Conservation (phyloP, 2,797 vertebrate species). For the Macropus fuliginosus region DNA sequence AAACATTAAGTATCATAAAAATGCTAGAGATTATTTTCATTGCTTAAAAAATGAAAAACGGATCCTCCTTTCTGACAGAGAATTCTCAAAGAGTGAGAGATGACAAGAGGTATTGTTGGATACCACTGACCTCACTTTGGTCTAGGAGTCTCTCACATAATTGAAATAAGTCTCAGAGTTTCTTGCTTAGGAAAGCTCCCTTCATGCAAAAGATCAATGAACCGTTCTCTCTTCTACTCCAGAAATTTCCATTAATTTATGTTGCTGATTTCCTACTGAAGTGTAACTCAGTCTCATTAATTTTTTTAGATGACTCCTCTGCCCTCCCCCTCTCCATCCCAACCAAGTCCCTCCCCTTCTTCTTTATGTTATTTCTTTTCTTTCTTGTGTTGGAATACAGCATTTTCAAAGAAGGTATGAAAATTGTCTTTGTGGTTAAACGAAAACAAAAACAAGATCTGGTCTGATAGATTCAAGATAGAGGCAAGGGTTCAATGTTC, state of each 20-base stretch:
- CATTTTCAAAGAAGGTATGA: background rate
- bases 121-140: background rate
- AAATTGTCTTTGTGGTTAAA: background rate
- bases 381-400: background rate
- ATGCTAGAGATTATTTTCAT: background rate
- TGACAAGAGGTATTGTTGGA: background rate
- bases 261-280: conserved; percentile 76
- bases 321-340: conserved; percentile 4
- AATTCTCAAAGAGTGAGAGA: background rate
- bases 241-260: conserved; percentile 81
- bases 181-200: background rate
- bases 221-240: conserved; percentile 55
- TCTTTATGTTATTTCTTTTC: background rate
- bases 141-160: background rate
- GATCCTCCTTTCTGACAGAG: background rate
- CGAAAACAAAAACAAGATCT: background rate
- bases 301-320: conserved; percentile 51
- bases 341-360: conserved; percentile 14
- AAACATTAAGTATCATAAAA: background rate
- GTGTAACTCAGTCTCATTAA: conserved; percentile 81
- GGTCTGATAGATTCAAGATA: background rate
- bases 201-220: conserved; percentile 46
- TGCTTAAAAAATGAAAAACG: background rate
- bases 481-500: background rate
- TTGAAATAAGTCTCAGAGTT: background rate